These are phyloP conservation scores for Nesometra sesokonis DNA, from an alignment of 35 echinoderm and acorn worm genomes.

Conservation along the genomic window DNA sequence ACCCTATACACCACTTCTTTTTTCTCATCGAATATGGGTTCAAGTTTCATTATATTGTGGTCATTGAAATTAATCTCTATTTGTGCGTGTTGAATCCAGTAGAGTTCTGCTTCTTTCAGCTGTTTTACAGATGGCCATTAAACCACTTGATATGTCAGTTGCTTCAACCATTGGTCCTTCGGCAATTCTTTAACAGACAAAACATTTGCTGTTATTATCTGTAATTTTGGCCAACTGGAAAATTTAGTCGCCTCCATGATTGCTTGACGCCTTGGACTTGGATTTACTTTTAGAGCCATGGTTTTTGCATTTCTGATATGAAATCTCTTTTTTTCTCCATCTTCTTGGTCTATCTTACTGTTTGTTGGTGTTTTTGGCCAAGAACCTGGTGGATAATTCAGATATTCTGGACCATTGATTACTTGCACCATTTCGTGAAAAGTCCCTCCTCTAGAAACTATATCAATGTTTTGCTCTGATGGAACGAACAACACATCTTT, in stretches of 20 bases:
- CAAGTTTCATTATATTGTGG: constrained; percentile 41
- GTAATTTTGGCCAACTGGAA: constrained; percentile 20
- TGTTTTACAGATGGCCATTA: constrained; percentile 26
- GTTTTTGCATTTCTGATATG: constrained; percentile 9
- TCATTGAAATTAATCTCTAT: constrained; percentile 34
- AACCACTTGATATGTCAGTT: background rate
- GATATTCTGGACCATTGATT: constrained; percentile 24
- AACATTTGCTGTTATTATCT: constrained; percentile 34
- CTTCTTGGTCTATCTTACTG: constrained; percentile 14
- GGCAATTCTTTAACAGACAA: constrained; percentile 25
- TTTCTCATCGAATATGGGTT: constrained; percentile 43
- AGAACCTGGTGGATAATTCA: background rate
- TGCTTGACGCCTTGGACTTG: background rate
- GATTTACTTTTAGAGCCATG: background rate
- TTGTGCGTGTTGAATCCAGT: constrained; percentile 62
- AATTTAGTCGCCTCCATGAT: constrained; percentile 23
- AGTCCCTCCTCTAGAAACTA: constrained; percentile 20
- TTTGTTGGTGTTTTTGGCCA: constrained; percentile 59
- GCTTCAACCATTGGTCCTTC: constrained; percentile 18
- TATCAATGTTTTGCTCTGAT: constrained; percentile 50
- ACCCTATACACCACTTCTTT: constrained; percentile 34
- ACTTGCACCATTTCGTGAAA: constrained; percentile 16
- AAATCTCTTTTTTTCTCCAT: constrained; percentile 32
- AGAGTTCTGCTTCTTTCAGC: constrained; percentile 30
- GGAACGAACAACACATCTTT: constrained; percentile 33